Evolutionary conservation across 2,888 invertebrate species (phyloP).

Genomic region (Phasia obesa): DNA sequence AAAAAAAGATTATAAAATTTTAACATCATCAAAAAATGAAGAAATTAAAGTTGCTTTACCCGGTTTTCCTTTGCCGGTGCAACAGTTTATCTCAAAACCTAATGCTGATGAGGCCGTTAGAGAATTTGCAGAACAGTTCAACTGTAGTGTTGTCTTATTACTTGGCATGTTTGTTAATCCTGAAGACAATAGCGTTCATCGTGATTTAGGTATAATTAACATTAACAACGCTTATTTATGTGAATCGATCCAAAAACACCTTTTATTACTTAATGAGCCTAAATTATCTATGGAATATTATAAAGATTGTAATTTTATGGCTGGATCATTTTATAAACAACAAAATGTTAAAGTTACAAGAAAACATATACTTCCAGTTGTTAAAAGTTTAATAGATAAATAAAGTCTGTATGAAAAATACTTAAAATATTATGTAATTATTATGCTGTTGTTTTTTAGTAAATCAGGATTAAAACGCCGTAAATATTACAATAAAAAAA

Average conservation of each 20-base stretch:
- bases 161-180: constrained; percentile 85
- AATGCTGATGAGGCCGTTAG: constrained; percentile 83
- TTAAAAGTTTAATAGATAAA: constrained; percentile 83
- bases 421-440: too few relatives aligned
- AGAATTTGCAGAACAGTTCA: constrained; percentile 82
- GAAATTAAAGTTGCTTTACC: constrained; percentile 84
- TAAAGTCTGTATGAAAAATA: background rate
- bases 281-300: constrained; percentile 80
- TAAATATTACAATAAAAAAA: too few relatives aligned
- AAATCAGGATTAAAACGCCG: too few relatives aligned
- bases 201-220: constrained; percentile 85
- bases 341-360: constrained; percentile 85
- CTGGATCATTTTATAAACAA: constrained; percentile 84
- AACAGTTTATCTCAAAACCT: constrained; percentile 75
- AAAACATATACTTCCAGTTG: constrained; percentile 87
- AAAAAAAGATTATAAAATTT: constrained; percentile 89
- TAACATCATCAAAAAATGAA: constrained; percentile 83
- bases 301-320: constrained; percentile 79
- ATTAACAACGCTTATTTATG: constrained; percentile 75
- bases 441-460: too few relatives aligned
- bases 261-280: constrained; percentile 72
- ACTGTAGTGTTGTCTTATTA: constrained; percentile 84
- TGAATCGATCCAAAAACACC: constrained; percentile 73
- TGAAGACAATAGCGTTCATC: constrained; percentile 81
- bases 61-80: constrained; percentile 81